phyloP scores from a whole-genome alignment of 2,888 invertebrate genomes.

The Melieria omissa region DNA sequence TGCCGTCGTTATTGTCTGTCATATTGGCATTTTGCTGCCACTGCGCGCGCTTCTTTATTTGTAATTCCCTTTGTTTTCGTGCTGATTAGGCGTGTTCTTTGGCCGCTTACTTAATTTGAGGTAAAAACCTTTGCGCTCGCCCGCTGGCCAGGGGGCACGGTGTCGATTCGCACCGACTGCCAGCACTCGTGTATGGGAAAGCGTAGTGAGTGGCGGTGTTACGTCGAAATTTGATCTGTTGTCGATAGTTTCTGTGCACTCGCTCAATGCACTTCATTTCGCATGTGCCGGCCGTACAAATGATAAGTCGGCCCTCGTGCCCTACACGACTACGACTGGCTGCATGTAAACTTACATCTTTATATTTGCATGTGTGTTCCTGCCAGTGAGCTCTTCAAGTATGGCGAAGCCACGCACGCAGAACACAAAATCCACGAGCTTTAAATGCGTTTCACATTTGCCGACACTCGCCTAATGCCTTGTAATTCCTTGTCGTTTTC shows the following conservation, averaged over 20 bases:
- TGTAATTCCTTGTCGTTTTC: not conserved
- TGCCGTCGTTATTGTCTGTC: conserved; percentile 8
- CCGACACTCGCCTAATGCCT: conserved; percentile 3
- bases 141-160: not conserved
- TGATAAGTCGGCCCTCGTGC: too few species aligned
- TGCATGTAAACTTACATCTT: too few species aligned
- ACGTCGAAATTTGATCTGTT: not conserved
- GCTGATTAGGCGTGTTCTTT: conserved; percentile 32
- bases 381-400: not conserved
- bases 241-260: conserved; percentile 9
- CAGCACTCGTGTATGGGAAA: too few species aligned
- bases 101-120: conserved; percentile 38
- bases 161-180: not conserved
- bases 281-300: too few species aligned
- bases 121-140: conserved; percentile 32
- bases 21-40: conserved; percentile 7
- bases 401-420: not conserved
- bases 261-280: conserved; percentile 18
- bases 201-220: not conserved
- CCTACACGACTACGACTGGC: too few species aligned
- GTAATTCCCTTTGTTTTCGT: conserved; percentile 26
- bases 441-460: not conserved
- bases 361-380: too few species aligned
- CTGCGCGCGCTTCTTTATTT: conserved; percentile 1
- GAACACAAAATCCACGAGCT: not conserved